Conservation (phyloP, 2,113 vertebrate species). For the Ctenodactylus gundi region DNA sequence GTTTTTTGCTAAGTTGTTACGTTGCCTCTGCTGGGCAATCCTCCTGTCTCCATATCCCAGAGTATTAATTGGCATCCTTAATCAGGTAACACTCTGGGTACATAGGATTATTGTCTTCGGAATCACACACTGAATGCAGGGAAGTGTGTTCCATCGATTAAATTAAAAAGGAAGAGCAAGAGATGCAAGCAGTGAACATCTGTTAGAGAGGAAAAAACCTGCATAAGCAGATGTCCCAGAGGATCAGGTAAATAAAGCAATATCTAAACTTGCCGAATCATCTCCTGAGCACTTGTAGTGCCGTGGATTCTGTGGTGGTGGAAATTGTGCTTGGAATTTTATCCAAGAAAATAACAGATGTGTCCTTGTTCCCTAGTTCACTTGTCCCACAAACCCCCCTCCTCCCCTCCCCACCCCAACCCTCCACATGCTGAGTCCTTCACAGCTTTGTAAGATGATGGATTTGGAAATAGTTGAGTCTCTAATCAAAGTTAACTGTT, state of each 20-base stretch:
- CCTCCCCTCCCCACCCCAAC: too few relatives aligned
- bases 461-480: background rate
- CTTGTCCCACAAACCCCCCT: too few relatives aligned
- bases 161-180: constrained; percentile 1
- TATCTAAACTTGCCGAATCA: background rate
- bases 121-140: background rate
- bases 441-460: background rate
- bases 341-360: constrained; percentile 27
- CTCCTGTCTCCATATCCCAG: too few relatives aligned
- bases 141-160: background rate
- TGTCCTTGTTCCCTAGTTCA: background rate
- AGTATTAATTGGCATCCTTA: too few relatives aligned
- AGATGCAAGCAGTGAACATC: constrained; percentile 34
- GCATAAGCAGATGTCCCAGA: background rate
- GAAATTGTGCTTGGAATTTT: background rate
- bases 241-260: background rate
- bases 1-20: too few relatives aligned
- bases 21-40: too few relatives aligned
- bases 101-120: background rate
- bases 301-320: background rate
- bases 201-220: background rate
- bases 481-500: background rate
- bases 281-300: background rate
- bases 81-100: background rate
- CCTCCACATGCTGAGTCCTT: background rate